Evolutionary conservation across 2,888 invertebrate species (phyloP), one percentile per base, ranked within the genome.

Genomic region (Eristalis pertinax): DNA sequence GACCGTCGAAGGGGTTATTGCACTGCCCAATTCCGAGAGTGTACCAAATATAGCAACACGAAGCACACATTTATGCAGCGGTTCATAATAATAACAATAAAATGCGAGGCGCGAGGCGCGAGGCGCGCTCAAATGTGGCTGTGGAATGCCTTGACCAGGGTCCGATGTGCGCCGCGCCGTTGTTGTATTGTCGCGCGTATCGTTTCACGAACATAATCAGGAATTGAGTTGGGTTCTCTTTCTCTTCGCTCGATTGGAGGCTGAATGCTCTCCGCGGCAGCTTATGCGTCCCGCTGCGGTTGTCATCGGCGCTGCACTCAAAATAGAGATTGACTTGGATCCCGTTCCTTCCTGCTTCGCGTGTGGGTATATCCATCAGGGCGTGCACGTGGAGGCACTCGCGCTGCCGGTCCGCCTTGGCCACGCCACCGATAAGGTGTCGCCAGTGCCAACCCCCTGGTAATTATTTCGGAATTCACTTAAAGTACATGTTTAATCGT

Each of bases 1-100:
- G 22, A 50, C 50, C 35, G 29, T 41, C 64, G 15, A 67, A 88
- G 77, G 89, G 89, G 88, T 88, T 89, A 89, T 81, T 88, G 89
- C 83, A 88, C 88, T 89, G 85, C 89, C 89, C 82, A 89, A 88
- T 88, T 89, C 74, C 58, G 70, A 84, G 78, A 76, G 82, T 82
- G 75, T 75, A 84, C 77, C 63, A 72, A 77, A 83, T 69, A 60
- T 79, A 77, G 68, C 64, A 78, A 58, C 73, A 74, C 69, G 73
- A 64, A 64, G 68, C 63, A 41, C 83, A 41, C 65, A 72, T 84
- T 75, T 80, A 76, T 84, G 84, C 70, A 75, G 72, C 74, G 68
- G 76, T 62, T 43, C 76, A 80, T 79, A 70, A 84, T 75, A 84
- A 84, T 79, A 84, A 84, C 84, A 84, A 79, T 79, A 84, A 84